Evolutionary conservation across 2,113 vertebrate genomes (phyloP), one percentile per base, ranked within the genome.

Genomic region (Ceyx margarethae): DNA sequence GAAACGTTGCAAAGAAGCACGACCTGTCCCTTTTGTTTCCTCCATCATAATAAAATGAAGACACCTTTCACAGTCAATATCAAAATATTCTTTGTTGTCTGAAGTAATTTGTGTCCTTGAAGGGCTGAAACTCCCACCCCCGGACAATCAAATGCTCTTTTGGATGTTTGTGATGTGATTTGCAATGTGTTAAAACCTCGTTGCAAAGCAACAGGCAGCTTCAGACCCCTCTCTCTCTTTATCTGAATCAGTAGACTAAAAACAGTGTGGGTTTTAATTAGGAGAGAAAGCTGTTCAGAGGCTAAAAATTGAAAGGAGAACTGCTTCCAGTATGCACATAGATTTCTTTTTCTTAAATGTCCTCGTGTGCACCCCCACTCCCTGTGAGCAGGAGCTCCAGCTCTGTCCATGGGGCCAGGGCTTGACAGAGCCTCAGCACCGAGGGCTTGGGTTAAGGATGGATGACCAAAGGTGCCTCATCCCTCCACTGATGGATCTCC

Each of bases 291-390:
- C 68, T 83, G 43, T 78, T 93, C 13, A 51, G 73, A 53, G 76
- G 51, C 1, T 2, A 83, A 82, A 90, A 80, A 33, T 5, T 77
- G 31, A 23, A 58, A 3, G 68, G 62, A 91, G 33, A 71, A 25
- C 51, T 60, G 13, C 21, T 77, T 81, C 51, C 35, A 77, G 17
- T 31, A 37, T 28, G 28, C 56, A 29, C 1, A 2, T 61, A 29
- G 26, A 5, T 60, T 83, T 14, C 23, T 40, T 72, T 64, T 73
- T 43, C 48, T 62, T 45, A 21, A 35, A n/a, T 0, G 0, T 54
- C 23, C 61, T 57, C 0, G 2, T n/a, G 62, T 64, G 37, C 26
- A 19, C 29, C 43, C 6, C 4, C 0, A 2, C 15, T 79, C 9
- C 15, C 0, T 3, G 50, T 16, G 85, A 65, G 45, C 50, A 46